These are phyloP conservation scores for Drosophila subpulchrella DNA, from an alignment of 1,140 invertebrate species.

Conservation along the genomic window DNA sequence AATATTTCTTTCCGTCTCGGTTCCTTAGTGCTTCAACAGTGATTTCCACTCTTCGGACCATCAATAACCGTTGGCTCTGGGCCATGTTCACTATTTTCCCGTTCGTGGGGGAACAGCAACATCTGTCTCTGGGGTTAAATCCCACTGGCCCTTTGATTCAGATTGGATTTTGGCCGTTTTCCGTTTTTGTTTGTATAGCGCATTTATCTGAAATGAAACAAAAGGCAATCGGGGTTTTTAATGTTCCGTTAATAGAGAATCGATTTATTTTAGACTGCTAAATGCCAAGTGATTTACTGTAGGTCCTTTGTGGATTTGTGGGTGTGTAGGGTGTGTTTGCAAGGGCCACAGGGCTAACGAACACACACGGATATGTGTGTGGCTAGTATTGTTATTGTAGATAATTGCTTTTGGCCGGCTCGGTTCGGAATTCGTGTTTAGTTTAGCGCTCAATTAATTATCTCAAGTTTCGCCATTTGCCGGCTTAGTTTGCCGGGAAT, in stretches of 20 bases:
- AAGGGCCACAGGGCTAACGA: slow-evolving; percentile 2
- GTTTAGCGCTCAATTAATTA: slow-evolving; percentile 81
- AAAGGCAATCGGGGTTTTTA: slow-evolving; percentile 77
- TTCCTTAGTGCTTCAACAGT: slow-evolving; percentile 39
- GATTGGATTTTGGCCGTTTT: slow-evolving; percentile 36
- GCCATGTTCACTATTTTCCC: slow-evolving; percentile 39
- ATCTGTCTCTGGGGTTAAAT: slow-evolving; percentile 51
- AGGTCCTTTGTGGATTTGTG: slow-evolving; percentile 17
- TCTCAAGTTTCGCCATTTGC: slow-evolving; percentile 75
- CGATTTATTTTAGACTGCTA: slow-evolving; percentile 75
- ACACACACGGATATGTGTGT: slow-evolving; percentile 7
- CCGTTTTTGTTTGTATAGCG: slow-evolving; percentile 30
- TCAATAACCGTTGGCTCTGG: slow-evolving; percentile 59
- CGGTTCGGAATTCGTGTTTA: slow-evolving; percentile 66
- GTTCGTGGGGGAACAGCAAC: slow-evolving; percentile 31
- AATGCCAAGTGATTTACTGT: slow-evolving; percentile 76
- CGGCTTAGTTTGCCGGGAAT: slow-evolving; percentile 54
- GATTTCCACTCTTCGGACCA: slow-evolving; percentile 31
- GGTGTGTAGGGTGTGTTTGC: slow-evolving; percentile 8
- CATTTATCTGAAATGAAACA: slow-evolving; percentile 77
- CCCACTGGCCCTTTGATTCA: slow-evolving; percentile 16
- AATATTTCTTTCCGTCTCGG: slow-evolving; percentile 35
- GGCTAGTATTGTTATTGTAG: slow-evolving; percentile 63
- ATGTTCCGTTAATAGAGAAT: slow-evolving; percentile 78
- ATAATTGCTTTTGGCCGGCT: slow-evolving; percentile 70